Conservation (phyloP, 2,888 invertebrate species). For the Allophyes oxyacanthae region DNA sequence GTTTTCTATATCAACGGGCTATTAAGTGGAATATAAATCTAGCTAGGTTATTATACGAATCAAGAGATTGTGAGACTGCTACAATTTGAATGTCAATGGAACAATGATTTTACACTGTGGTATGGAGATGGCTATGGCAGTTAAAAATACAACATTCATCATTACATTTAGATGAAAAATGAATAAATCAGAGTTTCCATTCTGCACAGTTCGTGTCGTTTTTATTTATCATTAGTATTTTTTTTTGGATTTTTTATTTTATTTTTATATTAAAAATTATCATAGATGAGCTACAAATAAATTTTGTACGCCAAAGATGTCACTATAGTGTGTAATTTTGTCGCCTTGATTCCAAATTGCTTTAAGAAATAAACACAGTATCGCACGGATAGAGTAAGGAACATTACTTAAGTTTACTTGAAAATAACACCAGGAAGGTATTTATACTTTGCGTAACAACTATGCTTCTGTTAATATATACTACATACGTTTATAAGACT, state of each 20-base stretch:
- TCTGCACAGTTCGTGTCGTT: constrained; percentile 45
- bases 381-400: constrained; percentile 24
- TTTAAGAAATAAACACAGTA: constrained; percentile 28
- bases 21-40: constrained; percentile 38
- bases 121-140: constrained; percentile 3
- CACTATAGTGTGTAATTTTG: constrained; percentile 31
- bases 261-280: constrained; percentile 41
- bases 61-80: constrained; percentile 10
- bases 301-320: constrained; percentile 51
- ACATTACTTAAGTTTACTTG: constrained; percentile 49
- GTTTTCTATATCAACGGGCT: constrained; percentile 37
- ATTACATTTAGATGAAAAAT: constrained; percentile 33
- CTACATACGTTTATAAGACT: constrained; percentile 39
- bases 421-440: constrained; percentile 33
- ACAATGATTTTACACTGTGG: constrained; percentile 3
- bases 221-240: constrained; percentile 16
- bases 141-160: constrained; percentile 10
- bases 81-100: constrained; percentile 14
- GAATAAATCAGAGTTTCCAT: constrained; percentile 35
- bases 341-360: constrained; percentile 35
- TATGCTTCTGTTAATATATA: constrained; percentile 36
- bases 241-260: constrained; percentile 35
- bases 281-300: constrained; percentile 49
- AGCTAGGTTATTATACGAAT: constrained; percentile 26
- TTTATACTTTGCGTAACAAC: constrained; percentile 21